Evolutionary conservation across 2,797 vertebrate genomes (phyloP), one percentile per base, ranked within the genome.

Genomic region (Xenentodon cancila): DNA sequence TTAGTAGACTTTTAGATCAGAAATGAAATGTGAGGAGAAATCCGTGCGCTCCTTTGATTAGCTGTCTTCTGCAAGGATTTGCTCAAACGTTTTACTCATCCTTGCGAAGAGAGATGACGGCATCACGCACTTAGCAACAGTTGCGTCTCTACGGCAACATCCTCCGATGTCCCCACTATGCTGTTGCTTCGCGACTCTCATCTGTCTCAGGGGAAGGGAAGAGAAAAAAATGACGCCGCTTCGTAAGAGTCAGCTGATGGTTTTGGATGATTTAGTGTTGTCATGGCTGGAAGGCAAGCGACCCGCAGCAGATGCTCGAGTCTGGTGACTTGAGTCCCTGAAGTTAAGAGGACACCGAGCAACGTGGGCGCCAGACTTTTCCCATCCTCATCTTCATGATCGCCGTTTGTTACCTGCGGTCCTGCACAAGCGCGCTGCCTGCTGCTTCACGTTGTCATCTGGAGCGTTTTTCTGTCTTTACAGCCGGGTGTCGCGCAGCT

Each of bases 61-160:
- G 7, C 19, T 16, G 40, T 15, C 18, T 22, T 34, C 27, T 37
- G n/a, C 20, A 5, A 37, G 27, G 52, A 5, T 49, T 11, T 0
- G 64, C 42, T 77, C 57, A 50, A 48, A 66, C 51, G 51, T 49
- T 48, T 63, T 30, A 40, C 56, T 70, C 60, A 61, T 68, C 40
- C 51, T 72, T 37, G 2, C 64, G 47, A 51, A 49, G 53, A 67
- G 30, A 37, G 80, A 85, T 90, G 85, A 88, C 74, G 88, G 84
- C 84, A 88, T 81, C 61, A 58, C 50, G 77, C 67, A 87, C 92
- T 57, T 93, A 90, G 92, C 91, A 93, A 93, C 92, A 64, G 79
- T 60, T 27, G 71, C 65, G 84, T 94, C 88, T 90, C 93, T 92
- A 93, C 78, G 90, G 92, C 86, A 93, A 93, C 92, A 87, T 87